Conservation (phyloP, 2,113 vertebrate species). For the Corythaeola cristata region DNA sequence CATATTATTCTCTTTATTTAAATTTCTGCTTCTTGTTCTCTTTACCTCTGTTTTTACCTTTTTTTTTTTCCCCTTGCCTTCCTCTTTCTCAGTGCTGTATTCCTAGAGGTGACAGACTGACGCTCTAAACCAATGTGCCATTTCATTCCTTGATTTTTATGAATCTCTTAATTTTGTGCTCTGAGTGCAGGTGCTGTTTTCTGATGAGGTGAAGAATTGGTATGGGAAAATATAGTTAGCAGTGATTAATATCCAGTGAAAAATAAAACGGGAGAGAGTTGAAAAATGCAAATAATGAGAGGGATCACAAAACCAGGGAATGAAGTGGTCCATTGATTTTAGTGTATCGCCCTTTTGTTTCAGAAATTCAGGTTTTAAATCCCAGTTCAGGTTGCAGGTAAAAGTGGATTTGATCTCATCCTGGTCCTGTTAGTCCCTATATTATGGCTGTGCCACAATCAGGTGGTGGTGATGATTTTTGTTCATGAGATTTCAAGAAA, state of each 20-base stretch:
- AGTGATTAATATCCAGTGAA: slow-evolving; percentile 69
- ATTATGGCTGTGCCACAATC: neutral
- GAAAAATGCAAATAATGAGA: slow-evolving; percentile 22
- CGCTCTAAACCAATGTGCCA: slow-evolving; percentile 24
- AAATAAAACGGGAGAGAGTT: slow-evolving; percentile 12
- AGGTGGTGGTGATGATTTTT: neutral
- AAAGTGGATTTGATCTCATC: neutral
- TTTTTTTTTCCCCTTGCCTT: fast-evolving
- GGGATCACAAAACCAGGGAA: slow-evolving; percentile 29
- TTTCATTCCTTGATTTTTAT: slow-evolving; percentile 47
- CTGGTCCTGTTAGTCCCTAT: neutral
- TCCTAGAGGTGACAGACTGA: slow-evolving; percentile 17
- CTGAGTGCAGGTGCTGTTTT: slow-evolving; percentile 47
- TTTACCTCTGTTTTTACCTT: neutral
- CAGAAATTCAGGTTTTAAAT: slow-evolving; percentile 5
- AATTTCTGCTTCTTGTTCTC: neutral
- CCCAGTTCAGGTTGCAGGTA: neutral
- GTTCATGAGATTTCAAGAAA: neutral
- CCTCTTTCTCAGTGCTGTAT: neutral
- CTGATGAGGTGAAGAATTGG: slow-evolving; percentile 45
- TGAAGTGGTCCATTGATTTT: slow-evolving; percentile 46
- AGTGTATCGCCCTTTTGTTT: neutral
- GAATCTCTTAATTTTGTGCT: slow-evolving; percentile 36
- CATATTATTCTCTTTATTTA: neutral
- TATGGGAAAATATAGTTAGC: slow-evolving; percentile 11